Conservation (phyloP, 2,797 vertebrate genomes). For the Orestias chungarensis region DNA sequence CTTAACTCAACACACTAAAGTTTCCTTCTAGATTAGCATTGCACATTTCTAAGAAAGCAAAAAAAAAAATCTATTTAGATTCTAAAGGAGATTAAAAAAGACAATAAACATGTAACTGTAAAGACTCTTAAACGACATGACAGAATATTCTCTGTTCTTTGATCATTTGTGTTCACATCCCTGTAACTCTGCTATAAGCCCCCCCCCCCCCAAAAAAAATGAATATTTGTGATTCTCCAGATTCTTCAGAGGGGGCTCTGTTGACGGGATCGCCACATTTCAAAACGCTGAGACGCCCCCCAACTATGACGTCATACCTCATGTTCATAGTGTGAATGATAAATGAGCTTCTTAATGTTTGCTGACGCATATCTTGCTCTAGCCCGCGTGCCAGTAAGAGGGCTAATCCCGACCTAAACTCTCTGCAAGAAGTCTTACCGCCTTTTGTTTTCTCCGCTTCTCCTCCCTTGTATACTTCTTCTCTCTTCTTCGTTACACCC, state of each 20-base stretch:
- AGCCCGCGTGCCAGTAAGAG: slow-evolving; percentile 31
- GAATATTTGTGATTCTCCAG: slow-evolving; percentile 22
- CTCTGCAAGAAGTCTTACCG: slow-evolving; percentile 26
- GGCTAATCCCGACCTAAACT: slow-evolving; percentile 52
- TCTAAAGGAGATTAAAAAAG: neutral
- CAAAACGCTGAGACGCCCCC: slow-evolving; percentile 33
- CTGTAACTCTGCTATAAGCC: slow-evolving; percentile 1
- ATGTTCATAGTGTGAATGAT: slow-evolving; percentile 58
- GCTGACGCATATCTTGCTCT: slow-evolving; percentile 64
- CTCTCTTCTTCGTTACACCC: slow-evolving; percentile 26
- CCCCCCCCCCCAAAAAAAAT: slow-evolving; percentile 6
- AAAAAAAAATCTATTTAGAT: neutral
- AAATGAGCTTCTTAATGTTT: slow-evolving; percentile 62
- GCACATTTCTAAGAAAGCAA: neutral
- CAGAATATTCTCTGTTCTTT: neutral
- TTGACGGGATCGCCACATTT: slow-evolving; percentile 29
- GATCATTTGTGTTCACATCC: neutral
- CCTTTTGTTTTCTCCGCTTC: slow-evolving; percentile 8
- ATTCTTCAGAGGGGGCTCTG: slow-evolving; percentile 36
- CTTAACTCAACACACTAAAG: neutral
- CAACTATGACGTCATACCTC: slow-evolving; percentile 49
- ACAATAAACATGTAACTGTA: neutral
- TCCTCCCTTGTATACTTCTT: slow-evolving; percentile 15
- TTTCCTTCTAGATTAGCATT: neutral
- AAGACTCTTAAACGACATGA: neutral